These are phyloP conservation scores for Hylaea fasciaria DNA, from an alignment of 2,888 invertebrate genomes.

Conservation along the genomic window DNA sequence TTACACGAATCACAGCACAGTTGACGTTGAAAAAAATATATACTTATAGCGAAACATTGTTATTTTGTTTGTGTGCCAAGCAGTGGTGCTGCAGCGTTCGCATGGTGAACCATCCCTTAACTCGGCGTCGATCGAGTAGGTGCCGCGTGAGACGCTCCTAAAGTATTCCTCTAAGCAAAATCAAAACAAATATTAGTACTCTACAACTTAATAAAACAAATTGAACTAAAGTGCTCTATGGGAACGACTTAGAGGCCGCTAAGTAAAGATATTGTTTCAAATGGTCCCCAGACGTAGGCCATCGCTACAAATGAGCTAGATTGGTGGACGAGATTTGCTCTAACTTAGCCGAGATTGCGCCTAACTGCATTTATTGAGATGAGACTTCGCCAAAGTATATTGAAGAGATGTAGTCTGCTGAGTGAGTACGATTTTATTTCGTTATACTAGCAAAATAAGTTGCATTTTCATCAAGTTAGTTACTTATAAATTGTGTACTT, in stretches of 20 bases:
- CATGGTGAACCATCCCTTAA: no score
- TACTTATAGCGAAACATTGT: no score
- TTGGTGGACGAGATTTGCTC: conserved; percentile 59
- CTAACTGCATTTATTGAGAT: conserved; percentile 66
- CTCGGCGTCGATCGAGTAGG: no score
- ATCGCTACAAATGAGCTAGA: conserved; percentile 56
- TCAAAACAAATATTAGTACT: neutral
- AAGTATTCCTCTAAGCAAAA: neutral
- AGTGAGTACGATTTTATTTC: neutral
- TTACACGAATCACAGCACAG: no score
- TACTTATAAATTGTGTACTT: no score
- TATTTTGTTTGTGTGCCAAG: no score
- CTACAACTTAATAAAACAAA: conserved; percentile 20
- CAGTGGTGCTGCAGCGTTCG: no score
- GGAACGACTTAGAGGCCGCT: conserved; percentile 21
- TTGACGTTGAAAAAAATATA: no score
- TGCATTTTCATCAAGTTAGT: no score
- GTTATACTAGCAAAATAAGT: neutral
- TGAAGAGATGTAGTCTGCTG: conserved; percentile 3
- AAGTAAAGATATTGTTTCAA: conserved; percentile 51
- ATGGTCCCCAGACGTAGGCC: conserved; percentile 27
- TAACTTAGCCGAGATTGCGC: conserved; percentile 69
- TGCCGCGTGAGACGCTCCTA: no score
- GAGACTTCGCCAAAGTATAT: conserved; percentile 39
- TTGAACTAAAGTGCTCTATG: conserved; percentile 23